These are phyloP conservation scores for Pachyseris speciosa DNA, from an alignment of 64 coral and sea anemone genomes.

Conservation along the genomic window DNA sequence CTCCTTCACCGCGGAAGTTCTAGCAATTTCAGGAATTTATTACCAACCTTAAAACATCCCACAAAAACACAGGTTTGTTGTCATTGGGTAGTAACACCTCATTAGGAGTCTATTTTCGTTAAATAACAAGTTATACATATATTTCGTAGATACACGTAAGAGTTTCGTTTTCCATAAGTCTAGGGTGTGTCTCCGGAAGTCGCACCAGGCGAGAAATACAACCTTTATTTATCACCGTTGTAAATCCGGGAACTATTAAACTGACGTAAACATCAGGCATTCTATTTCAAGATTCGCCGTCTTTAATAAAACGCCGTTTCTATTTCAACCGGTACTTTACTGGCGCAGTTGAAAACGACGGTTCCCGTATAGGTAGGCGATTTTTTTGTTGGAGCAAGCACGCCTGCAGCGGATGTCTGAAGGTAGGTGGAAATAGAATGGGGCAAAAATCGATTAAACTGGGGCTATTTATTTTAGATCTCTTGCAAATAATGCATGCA, in stretches of 20 bases:
- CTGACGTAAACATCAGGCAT: background rate
- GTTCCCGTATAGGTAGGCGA: too few relatives aligned
- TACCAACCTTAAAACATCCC: background rate
- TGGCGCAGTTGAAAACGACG: background rate
- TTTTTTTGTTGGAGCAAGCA: background rate
- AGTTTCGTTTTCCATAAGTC: background rate
- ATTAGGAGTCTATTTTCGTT: background rate
- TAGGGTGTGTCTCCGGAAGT: background rate
- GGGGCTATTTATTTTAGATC: background rate
- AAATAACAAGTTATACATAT: background rate
- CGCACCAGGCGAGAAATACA: background rate
- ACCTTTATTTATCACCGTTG: slow-evolving; percentile 8
- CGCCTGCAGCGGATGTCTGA: background rate
- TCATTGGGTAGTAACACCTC: background rate
- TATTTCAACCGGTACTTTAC: background rate
- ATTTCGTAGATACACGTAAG: background rate
- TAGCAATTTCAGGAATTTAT: slow-evolving; percentile 6
- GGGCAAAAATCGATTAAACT: background rate
- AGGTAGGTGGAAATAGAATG: background rate
- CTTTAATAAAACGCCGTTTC: background rate
- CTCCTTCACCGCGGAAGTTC: background rate
- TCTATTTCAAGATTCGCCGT: slow-evolving; percentile 19
- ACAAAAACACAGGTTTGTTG: background rate
- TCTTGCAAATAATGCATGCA: background rate
- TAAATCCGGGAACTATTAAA: background rate